phyloP scores from a whole-genome alignment of 1,140 invertebrate genomes.

The Drosophila teissieri region DNA sequence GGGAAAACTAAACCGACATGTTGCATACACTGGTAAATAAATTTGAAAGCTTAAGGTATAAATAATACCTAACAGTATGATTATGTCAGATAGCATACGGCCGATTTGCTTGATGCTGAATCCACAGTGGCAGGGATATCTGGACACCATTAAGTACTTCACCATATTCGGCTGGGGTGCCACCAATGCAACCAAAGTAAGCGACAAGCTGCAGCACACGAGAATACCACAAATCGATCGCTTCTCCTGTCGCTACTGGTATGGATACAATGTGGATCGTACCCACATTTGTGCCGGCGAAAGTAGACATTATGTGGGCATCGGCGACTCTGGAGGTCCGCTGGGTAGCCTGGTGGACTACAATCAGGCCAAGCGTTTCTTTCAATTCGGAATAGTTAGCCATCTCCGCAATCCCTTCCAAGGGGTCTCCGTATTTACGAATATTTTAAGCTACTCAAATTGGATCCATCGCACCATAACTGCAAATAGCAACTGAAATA shows the following conservation, averaged over 20 bases:
- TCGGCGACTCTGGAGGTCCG: slow-evolving; percentile 6
- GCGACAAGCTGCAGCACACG: not conserved
- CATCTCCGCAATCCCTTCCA: not conserved
- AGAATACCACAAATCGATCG: not conserved
- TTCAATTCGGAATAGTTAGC: slow-evolving; percentile 20
- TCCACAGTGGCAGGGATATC: not conserved
- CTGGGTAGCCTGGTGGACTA: not conserved
- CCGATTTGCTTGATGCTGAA: slow-evolving; percentile 1
- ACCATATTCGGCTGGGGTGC: slow-evolving; percentile 2
- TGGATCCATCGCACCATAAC: slow-evolving; percentile 3
- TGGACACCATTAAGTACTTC: not conserved
- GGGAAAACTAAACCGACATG: not conserved
- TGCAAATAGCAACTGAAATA: too few relatives aligned
- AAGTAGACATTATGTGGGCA: not conserved
- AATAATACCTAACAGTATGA: not conserved
- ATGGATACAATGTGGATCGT: not conserved
- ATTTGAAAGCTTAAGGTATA: not conserved
- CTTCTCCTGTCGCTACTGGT: not conserved
- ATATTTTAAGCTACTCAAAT: not conserved
- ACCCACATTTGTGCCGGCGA: slow-evolving; percentile 12
- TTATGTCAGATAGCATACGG: not conserved
- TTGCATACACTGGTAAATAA: not conserved
- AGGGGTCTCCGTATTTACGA: slow-evolving; percentile 10
- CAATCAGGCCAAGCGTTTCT: not conserved
- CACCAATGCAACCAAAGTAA: not conserved